Percentiles rank a stretch among this genome's conserved stretches.
Evolutionary conservation across 2,113 vertebrate species (phyloP).

Genomic region (Hydrolagus affinis): DNA sequence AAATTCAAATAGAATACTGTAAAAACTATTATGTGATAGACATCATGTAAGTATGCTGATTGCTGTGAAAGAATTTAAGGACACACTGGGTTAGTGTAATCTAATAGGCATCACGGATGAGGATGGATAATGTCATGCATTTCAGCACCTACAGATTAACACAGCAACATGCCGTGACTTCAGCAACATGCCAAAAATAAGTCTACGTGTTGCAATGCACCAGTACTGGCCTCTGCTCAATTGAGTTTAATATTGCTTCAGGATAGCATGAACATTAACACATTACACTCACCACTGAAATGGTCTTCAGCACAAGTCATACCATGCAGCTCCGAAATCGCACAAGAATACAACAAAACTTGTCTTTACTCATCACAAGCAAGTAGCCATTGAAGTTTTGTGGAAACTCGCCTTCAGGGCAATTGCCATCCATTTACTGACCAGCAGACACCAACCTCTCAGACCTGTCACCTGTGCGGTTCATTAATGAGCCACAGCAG

Average conservation of each 20-base stretch:
- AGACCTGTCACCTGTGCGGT: no score
- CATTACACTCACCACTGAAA: no score
- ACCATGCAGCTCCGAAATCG: no score
- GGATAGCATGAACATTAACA: no score
- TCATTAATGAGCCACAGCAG: no score
- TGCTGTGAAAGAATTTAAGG: constrained; percentile 1
- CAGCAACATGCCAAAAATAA: not conserved
- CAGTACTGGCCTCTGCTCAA: not conserved
- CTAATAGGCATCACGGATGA: not conserved
- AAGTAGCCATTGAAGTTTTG: no score
- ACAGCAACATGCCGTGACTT: not conserved
- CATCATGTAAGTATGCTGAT: not conserved
- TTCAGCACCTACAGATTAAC: not conserved
- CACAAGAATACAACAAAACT: no score
- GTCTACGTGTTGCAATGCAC: not conserved
- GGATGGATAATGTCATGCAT: not conserved
- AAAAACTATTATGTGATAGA: not conserved
- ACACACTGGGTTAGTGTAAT: not conserved
- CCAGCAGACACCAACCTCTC: no score
- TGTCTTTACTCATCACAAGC: no score
- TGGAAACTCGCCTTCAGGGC: no score
- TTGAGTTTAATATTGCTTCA: not conserved
- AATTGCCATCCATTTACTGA: no score
- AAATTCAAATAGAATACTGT: not conserved
- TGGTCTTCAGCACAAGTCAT: no score